These are phyloP conservation scores for Echiichthys vipera DNA, from an alignment of 2,797 vertebrate species.

Conservation along the genomic window DNA sequence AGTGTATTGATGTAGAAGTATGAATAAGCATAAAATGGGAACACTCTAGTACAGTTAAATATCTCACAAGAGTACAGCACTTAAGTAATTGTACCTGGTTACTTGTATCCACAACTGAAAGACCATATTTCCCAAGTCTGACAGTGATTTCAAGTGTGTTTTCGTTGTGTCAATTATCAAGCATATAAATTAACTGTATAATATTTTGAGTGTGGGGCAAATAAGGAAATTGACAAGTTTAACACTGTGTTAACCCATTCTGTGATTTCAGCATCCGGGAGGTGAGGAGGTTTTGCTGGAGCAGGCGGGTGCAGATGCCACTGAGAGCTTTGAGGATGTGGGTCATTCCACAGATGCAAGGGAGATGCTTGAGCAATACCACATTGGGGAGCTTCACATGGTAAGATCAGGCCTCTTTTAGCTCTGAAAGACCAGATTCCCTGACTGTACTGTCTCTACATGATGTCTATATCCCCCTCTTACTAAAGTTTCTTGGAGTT, in stretches of 20 bases:
- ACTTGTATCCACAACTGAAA: not conserved
- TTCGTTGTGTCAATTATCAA: not conserved
- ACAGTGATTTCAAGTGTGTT: not conserved
- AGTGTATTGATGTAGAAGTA: no score
- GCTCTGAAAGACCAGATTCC: not conserved
- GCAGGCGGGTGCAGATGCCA: conserved; percentile 92
- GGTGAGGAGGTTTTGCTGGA: conserved; percentile 96
- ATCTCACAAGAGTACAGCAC: not conserved
- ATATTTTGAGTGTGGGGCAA: not conserved
- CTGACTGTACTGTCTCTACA: not conserved
- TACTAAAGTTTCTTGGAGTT: not conserved
- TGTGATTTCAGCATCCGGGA: conserved; percentile 90
- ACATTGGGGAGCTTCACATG: conserved; percentile 92
- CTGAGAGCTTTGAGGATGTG: conserved; percentile 96
- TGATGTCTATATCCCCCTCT: not conserved
- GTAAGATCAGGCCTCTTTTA: conserved; percentile 73
- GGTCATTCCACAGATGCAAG: conserved; percentile 95
- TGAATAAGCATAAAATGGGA: not conserved
- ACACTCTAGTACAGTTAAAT: not conserved
- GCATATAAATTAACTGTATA: not conserved
- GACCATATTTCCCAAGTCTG: not conserved
- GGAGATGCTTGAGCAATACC: conserved; percentile 94
- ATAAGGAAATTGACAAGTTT: not conserved
- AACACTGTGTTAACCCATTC: not conserved
- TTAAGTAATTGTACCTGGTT: not conserved